These are phyloP conservation scores for Falco berigora DNA, from an alignment of 2,797 vertebrate genomes.

Conservation along the genomic window DNA sequence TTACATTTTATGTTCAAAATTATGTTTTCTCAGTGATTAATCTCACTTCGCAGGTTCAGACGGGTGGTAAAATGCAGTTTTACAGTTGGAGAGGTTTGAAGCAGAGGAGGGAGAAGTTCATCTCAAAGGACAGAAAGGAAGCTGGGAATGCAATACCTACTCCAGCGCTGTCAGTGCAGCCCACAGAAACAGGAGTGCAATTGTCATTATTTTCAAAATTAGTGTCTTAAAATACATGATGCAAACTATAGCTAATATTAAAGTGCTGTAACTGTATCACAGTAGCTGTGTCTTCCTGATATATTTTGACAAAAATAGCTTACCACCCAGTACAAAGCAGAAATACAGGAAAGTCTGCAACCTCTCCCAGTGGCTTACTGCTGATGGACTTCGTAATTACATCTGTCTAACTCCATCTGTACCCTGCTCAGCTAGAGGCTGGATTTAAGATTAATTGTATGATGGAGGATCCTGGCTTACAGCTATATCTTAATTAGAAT, in stretches of 20 bases:
- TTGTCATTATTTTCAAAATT: background rate
- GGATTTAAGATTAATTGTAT: conserved; percentile 36
- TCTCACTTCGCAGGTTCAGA: background rate
- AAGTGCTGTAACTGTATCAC: background rate
- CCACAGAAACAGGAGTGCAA: background rate
- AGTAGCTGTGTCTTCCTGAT: background rate
- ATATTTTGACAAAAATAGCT: conserved; percentile 10
- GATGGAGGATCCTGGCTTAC: background rate
- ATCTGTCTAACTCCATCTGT: conserved; percentile 18
- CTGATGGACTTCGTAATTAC: conserved; percentile 48
- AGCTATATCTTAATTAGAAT: conserved; percentile 45
- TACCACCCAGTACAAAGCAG: background rate
- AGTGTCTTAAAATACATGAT: background rate
- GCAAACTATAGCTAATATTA: background rate
- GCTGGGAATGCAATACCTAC: background rate
- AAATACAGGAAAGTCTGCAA: background rate
- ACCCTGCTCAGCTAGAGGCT: background rate
- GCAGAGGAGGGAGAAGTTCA: background rate
- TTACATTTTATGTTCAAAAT: background rate
- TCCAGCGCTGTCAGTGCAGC: background rate
- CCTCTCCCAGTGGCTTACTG: conserved; percentile 2
- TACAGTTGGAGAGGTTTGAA: background rate
- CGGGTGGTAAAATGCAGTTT: background rate
- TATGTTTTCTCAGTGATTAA: background rate
- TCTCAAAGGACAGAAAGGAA: background rate